phyloP scores from a whole-genome alignment of 2,888 invertebrate genomes.

The Thelaira solivaga region DNA sequence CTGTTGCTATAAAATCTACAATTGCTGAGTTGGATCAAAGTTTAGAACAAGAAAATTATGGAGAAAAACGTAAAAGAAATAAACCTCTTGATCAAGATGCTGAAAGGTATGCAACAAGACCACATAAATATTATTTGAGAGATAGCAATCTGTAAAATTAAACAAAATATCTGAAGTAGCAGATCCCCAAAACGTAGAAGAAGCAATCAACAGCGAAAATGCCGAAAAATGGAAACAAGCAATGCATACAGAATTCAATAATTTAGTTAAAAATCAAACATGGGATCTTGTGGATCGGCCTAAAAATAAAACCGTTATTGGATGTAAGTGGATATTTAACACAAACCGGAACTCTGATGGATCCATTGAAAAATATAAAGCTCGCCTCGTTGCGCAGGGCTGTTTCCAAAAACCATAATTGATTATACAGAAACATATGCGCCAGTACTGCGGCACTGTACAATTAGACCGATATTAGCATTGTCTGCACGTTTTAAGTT shows the following conservation, averaged over 20 bases:
- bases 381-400: constrained; percentile 65
- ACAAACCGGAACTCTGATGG: constrained; percentile 58
- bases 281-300: constrained; percentile 64
- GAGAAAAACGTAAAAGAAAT: neutral
- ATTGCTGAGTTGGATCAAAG: neutral
- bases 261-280: constrained; percentile 60
- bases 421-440: constrained; percentile 66
- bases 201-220: constrained; percentile 38
- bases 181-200: constrained; percentile 3
- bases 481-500: constrained; percentile 35
- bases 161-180: neutral
- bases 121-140: neutral
- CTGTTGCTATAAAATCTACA: neutral
- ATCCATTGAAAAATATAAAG: constrained; percentile 63
- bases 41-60: neutral
- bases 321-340: constrained; percentile 60
- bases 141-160: neutral
- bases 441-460: constrained; percentile 62
- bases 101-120: no score
- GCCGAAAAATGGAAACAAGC: constrained; percentile 45
- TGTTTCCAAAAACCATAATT: constrained; percentile 64
- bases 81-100: no score
- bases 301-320: constrained; percentile 54
- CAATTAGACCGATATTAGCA: constrained; percentile 61
- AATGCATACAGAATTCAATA: constrained; percentile 16